Evolutionary conservation across 2,888 invertebrate genomes (phyloP), one percentile per base, ranked within the genome.

Genomic region (Scaeva pyrastri): DNA sequence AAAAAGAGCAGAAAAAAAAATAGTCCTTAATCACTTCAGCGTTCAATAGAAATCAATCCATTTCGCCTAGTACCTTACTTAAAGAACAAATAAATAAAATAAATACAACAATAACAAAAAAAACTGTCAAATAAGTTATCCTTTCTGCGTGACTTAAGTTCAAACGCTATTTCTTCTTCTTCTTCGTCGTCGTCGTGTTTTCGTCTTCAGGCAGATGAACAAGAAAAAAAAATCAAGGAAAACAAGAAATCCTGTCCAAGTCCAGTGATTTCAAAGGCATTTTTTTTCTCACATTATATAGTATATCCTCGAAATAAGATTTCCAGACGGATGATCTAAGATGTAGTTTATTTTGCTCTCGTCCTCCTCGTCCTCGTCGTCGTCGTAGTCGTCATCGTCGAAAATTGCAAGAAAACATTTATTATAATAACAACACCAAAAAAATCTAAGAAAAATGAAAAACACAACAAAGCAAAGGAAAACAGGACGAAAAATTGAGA

Each of bases 51-150:
- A 75, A 81, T 71, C 75, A 64, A 71, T 75, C 74, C 26, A 26
- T 62, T 52, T 60, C 19, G 48, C 74, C 45, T 26, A 62, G 58
- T 11, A 45, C 21, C 23, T 43, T 43, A 62, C 36, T 45, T 41
- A 39, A n/a, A 68, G 50, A 55, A 72, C 19, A 41, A 39, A 41
- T 14, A 60, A 41, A 11, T 11, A 21, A 36, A 48, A 39, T 39
- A 26, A 1, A 6, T 4, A 26, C 43, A 41, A 16, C 64, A n/a
- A 2, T 4, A 39, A n/a, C n/a, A n/a, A n/a, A 7, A 31, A 43
- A 66, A 64, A 56, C 19, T 64, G 52, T 56, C 58, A 79, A 85
- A 76, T 85, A 76, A 85, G 80, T 85, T 85, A 85, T 85, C 62
- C 73, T 39, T 50, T 39, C 26, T 76, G 58, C 85, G 85, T 85